Base-by-base conservation (phyloP, 2,888 invertebrate species). In the Saturnia japonica region DNA sequence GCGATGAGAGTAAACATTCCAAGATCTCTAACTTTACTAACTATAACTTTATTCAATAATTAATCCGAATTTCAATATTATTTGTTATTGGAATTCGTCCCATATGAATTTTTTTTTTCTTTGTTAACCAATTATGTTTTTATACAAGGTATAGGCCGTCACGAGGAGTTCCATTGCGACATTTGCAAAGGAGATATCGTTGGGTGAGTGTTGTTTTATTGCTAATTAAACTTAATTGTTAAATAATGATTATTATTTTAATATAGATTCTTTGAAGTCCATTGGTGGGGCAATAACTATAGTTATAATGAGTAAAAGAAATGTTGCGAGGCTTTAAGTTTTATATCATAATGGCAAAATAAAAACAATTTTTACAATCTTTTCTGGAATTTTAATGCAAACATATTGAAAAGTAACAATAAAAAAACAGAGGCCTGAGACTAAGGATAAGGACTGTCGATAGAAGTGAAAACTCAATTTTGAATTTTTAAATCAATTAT, bases 151-250 rank as follows among this genome's bases (percentile, higher is more conserved):
- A 25, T 16, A 3, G 16, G 0, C 0, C 16, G n/a, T 22, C 54
- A 70, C n/a, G 40, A 19, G 1, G 54, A 25, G n/a, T 70, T 67
- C 43, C 57, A 66, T 8, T 70, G 70, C 42, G 64, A 71, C 28
- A 64, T n/a, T 25, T 71, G 71, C 66, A 22, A 42, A 2, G 28
- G 47, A 25, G 28, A 47, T 11, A 71, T 71, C n/a, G 7, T 22
- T 2, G 68, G 68, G 71, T 71, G 14, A 71, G 68, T 47, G 25
- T 22, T 54, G 0, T 7, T 9, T 54, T 9, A n/a, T n/a, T 47
- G 7, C 47, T 6, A 19, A 47, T 19, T 19, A 19, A n/a, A 47
- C 3, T 47, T 19, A 19, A 47, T 11, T 14, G 12, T 47, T 0
- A 47, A 16, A 47, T 47, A 16, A 47, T 14, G 16, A 16, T 47